Conservation (phyloP, 1,140 invertebrate species). For the Anthonomus grandis region DNA sequence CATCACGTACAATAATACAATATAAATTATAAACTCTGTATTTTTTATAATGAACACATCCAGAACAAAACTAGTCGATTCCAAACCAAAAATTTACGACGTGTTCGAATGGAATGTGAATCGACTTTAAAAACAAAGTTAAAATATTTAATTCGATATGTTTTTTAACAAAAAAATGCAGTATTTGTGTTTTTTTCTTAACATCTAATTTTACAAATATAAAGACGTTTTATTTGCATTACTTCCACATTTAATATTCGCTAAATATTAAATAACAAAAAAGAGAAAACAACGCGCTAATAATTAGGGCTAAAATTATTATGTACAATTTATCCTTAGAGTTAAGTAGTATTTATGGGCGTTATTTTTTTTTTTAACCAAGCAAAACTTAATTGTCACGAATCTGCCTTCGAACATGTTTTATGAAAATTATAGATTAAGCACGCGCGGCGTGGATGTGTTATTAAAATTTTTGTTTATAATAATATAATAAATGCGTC, state of each 20-base stretch:
- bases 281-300: conserved; percentile 31
- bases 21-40: conserved; percentile 17
- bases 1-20: conserved; percentile 28
- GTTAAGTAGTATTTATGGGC: conserved; percentile 14
- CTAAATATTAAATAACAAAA: conserved; percentile 44
- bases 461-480: too few species aligned
- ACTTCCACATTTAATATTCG: conserved; percentile 21
- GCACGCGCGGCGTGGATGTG: too few species aligned
- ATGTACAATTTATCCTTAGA: conserved; percentile 19
- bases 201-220: conserved; percentile 39
- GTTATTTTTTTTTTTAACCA: background rate
- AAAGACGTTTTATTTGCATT: conserved; percentile 34
- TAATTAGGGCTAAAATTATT: conserved; percentile 6
- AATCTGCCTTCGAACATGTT: too few species aligned
- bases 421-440: too few species aligned
- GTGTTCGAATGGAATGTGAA: background rate
- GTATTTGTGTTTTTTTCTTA: conserved; percentile 4
- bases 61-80: background rate
- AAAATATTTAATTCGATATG: background rate
- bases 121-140: background rate
- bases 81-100: background rate
- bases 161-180: conserved; percentile 14
- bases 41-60: background rate
- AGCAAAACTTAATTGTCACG: background rate
- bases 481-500: too few species aligned